Conservation (phyloP, 1,140 invertebrate species). For the Zelostemma sp. region DNA sequence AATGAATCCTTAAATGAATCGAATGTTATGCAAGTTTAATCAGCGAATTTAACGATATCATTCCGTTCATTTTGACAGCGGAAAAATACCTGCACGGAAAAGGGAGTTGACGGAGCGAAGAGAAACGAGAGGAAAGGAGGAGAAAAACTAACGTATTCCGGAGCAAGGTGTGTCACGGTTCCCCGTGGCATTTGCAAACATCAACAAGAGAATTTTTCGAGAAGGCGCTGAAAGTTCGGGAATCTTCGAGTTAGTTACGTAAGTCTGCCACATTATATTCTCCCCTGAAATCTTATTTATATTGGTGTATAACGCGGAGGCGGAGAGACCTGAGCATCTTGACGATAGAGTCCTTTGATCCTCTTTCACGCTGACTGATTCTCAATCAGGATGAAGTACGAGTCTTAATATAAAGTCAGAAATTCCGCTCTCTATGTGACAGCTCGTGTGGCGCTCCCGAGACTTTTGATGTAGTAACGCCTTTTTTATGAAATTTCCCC, state of each 20-base stretch:
- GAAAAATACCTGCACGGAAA: slow-evolving; percentile 15
- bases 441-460: slow-evolving; percentile 1
- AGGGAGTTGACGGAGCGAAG: too few species aligned
- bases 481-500: background rate
- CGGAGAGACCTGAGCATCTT: slow-evolving; percentile 12
- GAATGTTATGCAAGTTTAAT: too few species aligned
- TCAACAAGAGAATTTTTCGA: slow-evolving; percentile 30
- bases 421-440: slow-evolving; percentile 5
- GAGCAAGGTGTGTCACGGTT: slow-evolving; percentile 13
- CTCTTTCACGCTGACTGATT: slow-evolving; percentile 33
- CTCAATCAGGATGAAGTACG: slow-evolving; percentile 27
- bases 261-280: slow-evolving; percentile 4
- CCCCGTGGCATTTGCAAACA: slow-evolving; percentile 29
- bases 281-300: slow-evolving; percentile 9
- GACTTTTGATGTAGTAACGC: slow-evolving; percentile 11
- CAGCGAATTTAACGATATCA: background rate
- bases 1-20: too few species aligned
- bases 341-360: slow-evolving; percentile 19
- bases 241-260: slow-evolving; percentile 23
- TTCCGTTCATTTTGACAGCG: background rate
- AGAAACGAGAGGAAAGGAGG: slow-evolving; percentile 6
- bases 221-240: slow-evolving; percentile 13
- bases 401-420: slow-evolving; percentile 21
- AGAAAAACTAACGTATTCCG: slow-evolving; percentile 14
- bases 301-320: slow-evolving; percentile 10